Evolutionary conservation across 2,113 vertebrate genomes (phyloP).

Genomic region (Hippoglossus stenolepis): DNA sequence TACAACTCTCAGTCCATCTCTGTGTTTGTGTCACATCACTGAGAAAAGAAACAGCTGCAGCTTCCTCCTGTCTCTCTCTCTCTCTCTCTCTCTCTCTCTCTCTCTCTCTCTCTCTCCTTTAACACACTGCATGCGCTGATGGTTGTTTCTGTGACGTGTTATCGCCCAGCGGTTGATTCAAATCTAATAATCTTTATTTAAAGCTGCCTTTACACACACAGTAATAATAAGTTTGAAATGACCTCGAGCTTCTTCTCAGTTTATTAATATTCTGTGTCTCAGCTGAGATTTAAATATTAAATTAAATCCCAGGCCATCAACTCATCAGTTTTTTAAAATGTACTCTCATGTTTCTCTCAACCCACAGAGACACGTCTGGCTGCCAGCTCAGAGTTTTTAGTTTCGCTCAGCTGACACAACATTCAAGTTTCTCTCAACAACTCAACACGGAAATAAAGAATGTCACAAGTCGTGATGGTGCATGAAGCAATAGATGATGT

Average conservation of each 20-base stretch:
- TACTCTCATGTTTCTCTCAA: not conserved
- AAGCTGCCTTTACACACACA: not conserved
- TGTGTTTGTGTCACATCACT: not conserved
- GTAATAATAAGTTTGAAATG: not conserved
- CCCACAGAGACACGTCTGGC: not conserved
- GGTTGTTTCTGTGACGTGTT: not conserved
- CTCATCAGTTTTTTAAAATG: not conserved
- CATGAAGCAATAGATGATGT: not conserved
- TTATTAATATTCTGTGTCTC: not conserved
- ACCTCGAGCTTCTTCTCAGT: not conserved
- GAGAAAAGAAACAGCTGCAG: not conserved
- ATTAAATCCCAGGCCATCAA: not conserved
- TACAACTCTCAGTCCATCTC: not conserved
- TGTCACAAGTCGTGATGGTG: too few species aligned
- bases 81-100: too few species aligned
- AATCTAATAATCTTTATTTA: not conserved
- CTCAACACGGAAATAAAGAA: not conserved
- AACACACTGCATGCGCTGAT: accelerated
- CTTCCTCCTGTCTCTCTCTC: too few species aligned
- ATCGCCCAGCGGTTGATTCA: not conserved
- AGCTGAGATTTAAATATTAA: not conserved
- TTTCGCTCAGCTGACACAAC: constrained; percentile 7
- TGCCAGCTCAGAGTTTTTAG: not conserved
- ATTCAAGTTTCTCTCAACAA: not conserved
- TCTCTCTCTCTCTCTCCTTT: not conserved